phyloP scores from a whole-genome alignment of 1,140 invertebrate genomes.

The Pectinophora gossypiella region DNA sequence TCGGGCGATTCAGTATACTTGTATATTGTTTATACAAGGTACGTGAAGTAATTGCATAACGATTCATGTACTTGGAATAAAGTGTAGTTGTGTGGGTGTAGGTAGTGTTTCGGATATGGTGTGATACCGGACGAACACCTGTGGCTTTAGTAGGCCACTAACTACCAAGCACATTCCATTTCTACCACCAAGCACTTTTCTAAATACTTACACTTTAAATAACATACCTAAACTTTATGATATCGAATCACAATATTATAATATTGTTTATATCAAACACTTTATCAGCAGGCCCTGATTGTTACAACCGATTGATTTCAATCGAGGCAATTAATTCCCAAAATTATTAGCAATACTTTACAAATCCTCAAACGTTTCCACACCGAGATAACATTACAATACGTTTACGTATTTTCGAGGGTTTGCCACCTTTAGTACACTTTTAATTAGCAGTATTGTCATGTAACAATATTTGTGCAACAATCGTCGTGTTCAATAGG shows the following conservation, averaged over 20 bases:
- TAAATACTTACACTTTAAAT: too few relatives aligned
- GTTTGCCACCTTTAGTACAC: constrained; percentile 42
- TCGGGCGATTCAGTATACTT: too few relatives aligned
- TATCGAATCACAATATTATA: too few relatives aligned
- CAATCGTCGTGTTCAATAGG: constrained; percentile 25
- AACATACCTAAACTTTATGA: too few relatives aligned
- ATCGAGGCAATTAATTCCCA: constrained; percentile 1
- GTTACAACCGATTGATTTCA: too few relatives aligned
- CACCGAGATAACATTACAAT: background rate
- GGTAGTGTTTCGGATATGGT: constrained; percentile 38
- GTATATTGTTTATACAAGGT: too few relatives aligned
- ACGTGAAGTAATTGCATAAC: too few relatives aligned
- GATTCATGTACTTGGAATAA: too few relatives aligned
- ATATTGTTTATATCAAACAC: too few relatives aligned
- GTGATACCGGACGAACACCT: constrained; percentile 68
- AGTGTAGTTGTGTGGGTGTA: background rate
- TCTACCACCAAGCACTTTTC: constrained; percentile 5
- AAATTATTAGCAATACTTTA: background rate
- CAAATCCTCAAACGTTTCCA: background rate
- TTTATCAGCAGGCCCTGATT: too few relatives aligned
- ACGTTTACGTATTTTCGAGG: constrained; percentile 25
- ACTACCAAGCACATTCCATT: constrained; percentile 42
- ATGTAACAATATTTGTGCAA: constrained; percentile 42
- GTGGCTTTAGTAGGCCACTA: constrained; percentile 38
- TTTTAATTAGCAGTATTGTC: constrained; percentile 67